phyloP scores from a whole-genome alignment of 2,113 vertebrate species.

The Ptyas mucosa region DNA sequence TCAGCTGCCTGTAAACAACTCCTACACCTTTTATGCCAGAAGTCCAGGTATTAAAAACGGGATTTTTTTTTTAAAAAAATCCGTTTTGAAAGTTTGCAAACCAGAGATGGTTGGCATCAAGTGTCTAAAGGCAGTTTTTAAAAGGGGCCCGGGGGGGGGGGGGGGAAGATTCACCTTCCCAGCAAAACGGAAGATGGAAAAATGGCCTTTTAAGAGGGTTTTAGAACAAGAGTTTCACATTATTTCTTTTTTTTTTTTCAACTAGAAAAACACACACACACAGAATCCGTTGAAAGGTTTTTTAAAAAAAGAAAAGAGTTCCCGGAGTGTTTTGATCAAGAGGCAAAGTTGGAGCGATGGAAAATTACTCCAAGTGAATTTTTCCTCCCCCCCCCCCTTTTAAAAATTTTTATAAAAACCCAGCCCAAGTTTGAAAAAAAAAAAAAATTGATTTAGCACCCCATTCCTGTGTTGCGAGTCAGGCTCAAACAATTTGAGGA shows the following conservation, averaged over 20 bases:
- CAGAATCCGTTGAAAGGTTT: not conserved
- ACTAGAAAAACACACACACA: not conserved
- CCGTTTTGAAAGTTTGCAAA: not conserved
- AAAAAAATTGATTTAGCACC: not conserved
- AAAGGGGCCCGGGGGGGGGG: too few relatives aligned
- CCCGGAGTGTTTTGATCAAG: not conserved
- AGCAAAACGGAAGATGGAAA: not conserved
- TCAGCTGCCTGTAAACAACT: fast-evolving
- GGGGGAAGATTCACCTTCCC: not conserved
- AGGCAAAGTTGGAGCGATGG: not conserved
- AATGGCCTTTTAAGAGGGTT: not conserved
- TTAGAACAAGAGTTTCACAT: not conserved
- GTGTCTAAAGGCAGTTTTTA: not conserved
- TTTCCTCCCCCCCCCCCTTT: fast-evolving
- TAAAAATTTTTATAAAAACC: not conserved
- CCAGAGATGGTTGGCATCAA: not conserved
- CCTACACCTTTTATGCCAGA: not conserved
- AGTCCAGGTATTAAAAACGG: not conserved
- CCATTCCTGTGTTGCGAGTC: not conserved
- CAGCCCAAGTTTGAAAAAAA: not conserved
- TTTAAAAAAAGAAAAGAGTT: not conserved
- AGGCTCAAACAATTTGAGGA: not conserved
- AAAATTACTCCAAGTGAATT: not conserved
- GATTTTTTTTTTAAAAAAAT: not conserved
- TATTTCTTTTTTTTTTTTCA: too few relatives aligned